Base-by-base conservation (phyloP, 2,797 vertebrate genomes). In the Tragopan temminckii region DNA sequence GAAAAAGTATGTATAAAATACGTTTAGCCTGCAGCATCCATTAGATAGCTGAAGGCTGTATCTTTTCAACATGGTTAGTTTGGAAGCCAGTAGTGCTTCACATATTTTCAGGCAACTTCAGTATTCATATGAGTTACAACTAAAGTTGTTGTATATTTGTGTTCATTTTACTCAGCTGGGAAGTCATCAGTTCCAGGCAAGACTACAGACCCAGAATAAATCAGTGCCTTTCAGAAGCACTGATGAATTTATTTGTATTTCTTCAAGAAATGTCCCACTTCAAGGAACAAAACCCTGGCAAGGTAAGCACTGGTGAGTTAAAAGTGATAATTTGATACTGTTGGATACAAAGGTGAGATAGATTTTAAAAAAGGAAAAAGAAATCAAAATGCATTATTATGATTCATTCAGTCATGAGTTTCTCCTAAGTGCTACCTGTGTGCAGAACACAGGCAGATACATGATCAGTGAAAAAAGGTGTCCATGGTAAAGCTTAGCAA, bases 201-300 rank as follows among this genome's bases (percentile, higher is more conserved):
- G 98, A 99, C 83, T 98, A 98, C 91, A 98, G 95, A 40, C 98
- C 98, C 63, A 97, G 97, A 88, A 91, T 98, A 70, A 98, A 98
- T 97, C 98, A 98, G 80, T 99, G 98, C 88, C 97, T 99, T 97
- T 97, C 98, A 85, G 98, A 99, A 96, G 98, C 98, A 89, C 98
- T 98, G 98, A 97, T 98, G 91, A 98, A 98, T 96, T 98, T 99
- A 96, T 98, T 97, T 89, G 92, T 99, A 80, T 99, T 99, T 97
- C 98, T 99, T 80, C 98, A 99, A 97, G 99, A 99, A 98, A 98
- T 98, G 45, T 98, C 98, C 31, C 98, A 98, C 82, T 99, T 99
- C 95, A 99, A 99, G 95, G 99, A 99, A 96, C 99, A 99, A 93
- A 99, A 99, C 94, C 99, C 99, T 8, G 99, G 99, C 85, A 99